These are phyloP conservation scores for Hyperopisus bebe DNA, from an alignment of 2,113 vertebrate genomes.

Conservation along the genomic window DNA sequence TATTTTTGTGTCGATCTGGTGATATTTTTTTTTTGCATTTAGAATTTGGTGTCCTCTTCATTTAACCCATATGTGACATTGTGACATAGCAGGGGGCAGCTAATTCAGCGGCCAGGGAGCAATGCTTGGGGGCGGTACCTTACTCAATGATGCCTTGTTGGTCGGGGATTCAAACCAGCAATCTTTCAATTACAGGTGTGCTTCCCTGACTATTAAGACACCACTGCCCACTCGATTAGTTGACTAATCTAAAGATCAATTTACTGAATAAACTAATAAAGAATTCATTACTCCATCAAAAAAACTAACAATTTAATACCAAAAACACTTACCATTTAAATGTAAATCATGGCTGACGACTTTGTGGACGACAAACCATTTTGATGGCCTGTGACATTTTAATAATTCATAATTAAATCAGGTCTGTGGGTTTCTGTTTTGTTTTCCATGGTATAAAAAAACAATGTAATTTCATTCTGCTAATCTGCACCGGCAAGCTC, in stretches of 20 bases:
- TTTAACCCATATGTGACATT: no score
- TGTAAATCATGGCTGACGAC: background rate
- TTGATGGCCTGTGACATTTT: background rate
- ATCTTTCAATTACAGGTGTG: no score
- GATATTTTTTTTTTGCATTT: background rate
- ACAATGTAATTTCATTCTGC: background rate
- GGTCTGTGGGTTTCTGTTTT: background rate
- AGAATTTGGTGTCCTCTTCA: no score
- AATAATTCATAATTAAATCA: background rate
- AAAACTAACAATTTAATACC: background rate
- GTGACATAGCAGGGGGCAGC: no score
- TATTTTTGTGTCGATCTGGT: background rate
- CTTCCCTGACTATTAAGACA: no score
- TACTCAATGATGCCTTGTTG: no score
- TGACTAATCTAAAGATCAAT: background rate
- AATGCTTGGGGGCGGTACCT: no score
- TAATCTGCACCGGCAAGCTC: background rate
- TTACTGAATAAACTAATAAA: background rate
- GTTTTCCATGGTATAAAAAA: background rate
- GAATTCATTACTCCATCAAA: background rate
- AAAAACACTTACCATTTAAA: background rate
- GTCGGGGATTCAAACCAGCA: no score
- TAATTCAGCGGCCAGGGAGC: no score
- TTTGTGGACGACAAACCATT: background rate
- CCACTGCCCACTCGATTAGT: background rate